These are phyloP conservation scores for Thysanoteuthis rhombus DNA, from an alignment of 2,888 invertebrate genomes.

Conservation along the genomic window DNA sequence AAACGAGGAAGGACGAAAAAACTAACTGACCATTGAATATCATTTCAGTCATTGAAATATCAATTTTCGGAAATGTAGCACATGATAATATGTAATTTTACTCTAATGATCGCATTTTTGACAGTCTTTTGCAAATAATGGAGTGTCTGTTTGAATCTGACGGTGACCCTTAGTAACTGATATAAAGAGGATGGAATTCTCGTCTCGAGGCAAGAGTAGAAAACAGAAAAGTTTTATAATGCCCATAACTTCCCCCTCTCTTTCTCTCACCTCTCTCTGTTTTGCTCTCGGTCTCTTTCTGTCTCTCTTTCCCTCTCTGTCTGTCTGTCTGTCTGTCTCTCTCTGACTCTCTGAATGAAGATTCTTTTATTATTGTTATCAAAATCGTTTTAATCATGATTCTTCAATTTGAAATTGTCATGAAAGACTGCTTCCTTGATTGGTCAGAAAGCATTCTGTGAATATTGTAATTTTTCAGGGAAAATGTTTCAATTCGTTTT, in stretches of 20 bases:
- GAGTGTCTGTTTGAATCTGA: not conserved
- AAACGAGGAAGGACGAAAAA: not conserved
- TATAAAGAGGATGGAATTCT: not conserved
- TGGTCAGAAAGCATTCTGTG: too few species aligned
- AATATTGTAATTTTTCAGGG: too few species aligned
- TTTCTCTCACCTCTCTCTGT: not conserved
- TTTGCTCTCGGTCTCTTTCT: not conserved
- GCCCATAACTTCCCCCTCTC: too few species aligned
- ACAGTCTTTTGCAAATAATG: not conserved
- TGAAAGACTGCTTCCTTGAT: too few species aligned
- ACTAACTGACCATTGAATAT: not conserved
- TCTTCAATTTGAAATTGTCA: too few species aligned
- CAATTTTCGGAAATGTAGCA: not conserved
- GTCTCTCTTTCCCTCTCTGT: not conserved
- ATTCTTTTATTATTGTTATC: too few species aligned
- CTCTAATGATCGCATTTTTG: not conserved
- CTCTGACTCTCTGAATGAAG: too few species aligned
- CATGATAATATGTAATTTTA: not conserved
- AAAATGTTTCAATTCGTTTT: too few species aligned
- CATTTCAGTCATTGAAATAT: not conserved
- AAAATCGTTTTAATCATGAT: too few species aligned
- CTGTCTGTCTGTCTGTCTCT: not conserved
- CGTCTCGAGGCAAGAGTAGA: too few species aligned
- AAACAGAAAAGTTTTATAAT: too few species aligned
- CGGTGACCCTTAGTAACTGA: not conserved